Conservation (phyloP, 2,113 vertebrate species). For the Ictalurus furcatus region DNA sequence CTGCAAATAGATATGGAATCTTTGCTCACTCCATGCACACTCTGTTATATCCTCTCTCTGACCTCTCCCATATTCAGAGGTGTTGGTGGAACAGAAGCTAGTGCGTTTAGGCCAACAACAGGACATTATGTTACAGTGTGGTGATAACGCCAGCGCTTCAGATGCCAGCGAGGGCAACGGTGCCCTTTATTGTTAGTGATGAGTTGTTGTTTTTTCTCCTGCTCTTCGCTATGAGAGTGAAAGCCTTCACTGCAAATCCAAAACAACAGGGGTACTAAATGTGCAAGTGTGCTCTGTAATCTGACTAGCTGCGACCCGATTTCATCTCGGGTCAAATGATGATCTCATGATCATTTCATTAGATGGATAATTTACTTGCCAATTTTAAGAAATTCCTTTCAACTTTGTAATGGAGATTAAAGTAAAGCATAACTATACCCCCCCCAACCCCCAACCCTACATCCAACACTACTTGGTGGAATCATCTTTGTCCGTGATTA, state of each 20-base stretch:
- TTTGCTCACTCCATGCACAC: background rate
- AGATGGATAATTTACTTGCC: background rate
- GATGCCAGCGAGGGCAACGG: slow-evolving; percentile 20
- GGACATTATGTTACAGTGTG: slow-evolving; percentile 41
- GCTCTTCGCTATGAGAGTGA: background rate
- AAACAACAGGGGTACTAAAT: slow-evolving; percentile 1
- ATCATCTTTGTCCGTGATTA: background rate
- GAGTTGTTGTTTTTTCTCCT: background rate
- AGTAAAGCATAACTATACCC: background rate
- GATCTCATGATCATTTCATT: background rate
- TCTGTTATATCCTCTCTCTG: background rate
- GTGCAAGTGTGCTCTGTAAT: background rate
- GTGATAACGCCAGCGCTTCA: slow-evolving; percentile 23
- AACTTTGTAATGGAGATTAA: background rate
- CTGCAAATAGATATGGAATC: no score
- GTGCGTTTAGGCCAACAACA: slow-evolving; percentile 28
- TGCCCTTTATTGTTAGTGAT: background rate
- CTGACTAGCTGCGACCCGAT: background rate
- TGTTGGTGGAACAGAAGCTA: background rate
- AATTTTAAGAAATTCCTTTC: background rate
- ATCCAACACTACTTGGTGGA: background rate
- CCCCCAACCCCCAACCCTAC: no score
- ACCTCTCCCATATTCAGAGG: background rate
- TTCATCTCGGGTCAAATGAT: background rate
- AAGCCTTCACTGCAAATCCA: slow-evolving; percentile 4